Evolutionary conservation across 35 echinoderm and acorn worm species (phyloP).

Genomic region (Ptychodera flava): DNA sequence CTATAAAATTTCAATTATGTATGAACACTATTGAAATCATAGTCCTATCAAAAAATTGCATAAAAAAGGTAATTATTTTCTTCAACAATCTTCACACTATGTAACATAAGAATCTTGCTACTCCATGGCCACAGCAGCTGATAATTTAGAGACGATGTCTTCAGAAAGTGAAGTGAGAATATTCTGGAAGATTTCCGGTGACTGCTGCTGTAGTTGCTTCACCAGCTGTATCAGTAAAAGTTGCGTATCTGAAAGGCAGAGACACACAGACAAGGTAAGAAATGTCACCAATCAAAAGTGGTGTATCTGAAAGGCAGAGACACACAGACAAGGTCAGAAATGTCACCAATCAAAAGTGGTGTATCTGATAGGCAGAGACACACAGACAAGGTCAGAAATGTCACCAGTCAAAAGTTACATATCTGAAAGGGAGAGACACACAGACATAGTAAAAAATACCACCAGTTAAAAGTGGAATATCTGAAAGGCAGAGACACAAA

Average conservation of each 20-base stretch:
- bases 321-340: background rate
- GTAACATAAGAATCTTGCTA: too few relatives aligned
- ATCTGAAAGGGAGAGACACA: background rate
- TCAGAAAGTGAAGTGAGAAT: background rate
- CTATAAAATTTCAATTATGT: too few relatives aligned
- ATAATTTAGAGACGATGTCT: background rate
- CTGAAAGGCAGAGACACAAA: too few relatives aligned
- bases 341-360: too few relatives aligned
- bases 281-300: too few relatives aligned
- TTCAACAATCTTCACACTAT: too few relatives aligned
- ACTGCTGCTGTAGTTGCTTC: background rate
- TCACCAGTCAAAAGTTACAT: background rate
- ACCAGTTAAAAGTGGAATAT: too few relatives aligned
- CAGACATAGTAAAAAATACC: background rate
- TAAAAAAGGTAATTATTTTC: too few relatives aligned
- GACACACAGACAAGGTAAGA: background rate
- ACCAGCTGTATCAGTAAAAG: background rate
- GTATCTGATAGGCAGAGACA: background rate
- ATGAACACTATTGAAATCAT: too few relatives aligned
- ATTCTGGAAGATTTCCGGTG: background rate
- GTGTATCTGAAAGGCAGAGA: background rate
- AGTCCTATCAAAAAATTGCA: too few relatives aligned
- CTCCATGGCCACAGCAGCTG: background rate
- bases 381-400: background rate
- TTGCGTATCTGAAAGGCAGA: background rate